Percentiles rank a stretch among this genome's conserved stretches.
Evolutionary conservation across 2,888 invertebrate species (phyloP).

Genomic region (Acrocera orbiculus): DNA sequence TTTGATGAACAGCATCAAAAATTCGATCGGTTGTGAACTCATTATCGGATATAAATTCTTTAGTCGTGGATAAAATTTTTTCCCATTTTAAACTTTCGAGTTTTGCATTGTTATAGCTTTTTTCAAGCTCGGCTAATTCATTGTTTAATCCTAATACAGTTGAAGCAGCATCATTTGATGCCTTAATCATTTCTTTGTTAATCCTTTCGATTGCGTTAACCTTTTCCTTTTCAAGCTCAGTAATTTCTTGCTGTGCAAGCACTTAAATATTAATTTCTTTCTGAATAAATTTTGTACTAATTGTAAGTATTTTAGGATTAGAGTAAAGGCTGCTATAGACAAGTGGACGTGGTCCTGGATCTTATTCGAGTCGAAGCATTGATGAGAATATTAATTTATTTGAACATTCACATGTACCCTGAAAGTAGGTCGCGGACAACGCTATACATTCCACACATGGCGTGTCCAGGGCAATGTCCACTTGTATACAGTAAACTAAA

Average conservation of each 20-base stretch:
- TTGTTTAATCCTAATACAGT: conserved; percentile 26
- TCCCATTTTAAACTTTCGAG: conserved; percentile 25
- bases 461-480: too few species aligned
- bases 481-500: too few species aligned
- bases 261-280: too few species aligned
- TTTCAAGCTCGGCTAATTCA: conserved; percentile 23
- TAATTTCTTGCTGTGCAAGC: conserved; percentile 28
- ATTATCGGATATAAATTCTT: conserved; percentile 19
- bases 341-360: too few species aligned
- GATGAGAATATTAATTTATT: too few species aligned
- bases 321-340: too few species aligned
- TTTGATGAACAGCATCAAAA: conserved; percentile 22
- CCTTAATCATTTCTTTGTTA: conserved; percentile 23
- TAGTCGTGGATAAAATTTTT: conserved; percentile 21
- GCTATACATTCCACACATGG: too few species aligned
- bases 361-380: too few species aligned
- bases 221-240: conserved; percentile 16
- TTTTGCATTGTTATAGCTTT: conserved; percentile 22
- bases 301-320: too few species aligned
- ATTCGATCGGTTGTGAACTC: conserved; percentile 21
- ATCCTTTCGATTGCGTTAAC: conserved; percentile 24
- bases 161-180: conserved; percentile 25
- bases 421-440: too few species aligned
- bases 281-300: too few species aligned
- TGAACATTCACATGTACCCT: too few species aligned